A percentile compares a stretch with the other conserved stretches of the same genome.
Evolutionary conservation across 2,113 vertebrate genomes (phyloP).

Genomic region (Madoqua kirkii): DNA sequence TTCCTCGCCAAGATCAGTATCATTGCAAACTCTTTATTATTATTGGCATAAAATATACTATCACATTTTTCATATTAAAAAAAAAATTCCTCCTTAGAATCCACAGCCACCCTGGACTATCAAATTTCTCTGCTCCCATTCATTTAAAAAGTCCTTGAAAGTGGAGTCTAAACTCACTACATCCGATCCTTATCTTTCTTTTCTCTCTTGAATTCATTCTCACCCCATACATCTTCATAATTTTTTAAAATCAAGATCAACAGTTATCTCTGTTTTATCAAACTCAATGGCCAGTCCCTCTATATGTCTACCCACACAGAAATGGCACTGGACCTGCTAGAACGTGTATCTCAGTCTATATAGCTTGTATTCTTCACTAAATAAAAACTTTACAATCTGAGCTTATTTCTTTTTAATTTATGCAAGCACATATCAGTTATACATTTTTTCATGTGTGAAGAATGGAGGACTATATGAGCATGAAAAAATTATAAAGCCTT

Average conservation of each 20-base stretch:
- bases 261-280: neutral
- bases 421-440: neutral
- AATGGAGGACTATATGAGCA: neutral
- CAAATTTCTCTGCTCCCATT: neutral
- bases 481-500: neutral
- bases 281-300: neutral
- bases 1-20: neutral
- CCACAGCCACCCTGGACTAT: neutral
- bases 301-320: neutral
- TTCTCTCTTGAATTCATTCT: neutral
- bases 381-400: neutral
- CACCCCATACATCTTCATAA: neutral
- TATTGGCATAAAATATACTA: neutral
- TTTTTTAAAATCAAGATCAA: neutral
- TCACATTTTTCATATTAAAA: neutral
- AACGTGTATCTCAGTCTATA: neutral
- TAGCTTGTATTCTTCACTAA: neutral
- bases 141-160: neutral
- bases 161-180: neutral
- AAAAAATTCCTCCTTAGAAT: neutral
- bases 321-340: neutral
- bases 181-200: neutral
- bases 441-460: neutral
- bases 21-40: neutral
- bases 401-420: slow-evolving; percentile 16